These are phyloP conservation scores for Microplitis mediator DNA, from an alignment of 1,140 invertebrate species.

Conservation along the genomic window DNA sequence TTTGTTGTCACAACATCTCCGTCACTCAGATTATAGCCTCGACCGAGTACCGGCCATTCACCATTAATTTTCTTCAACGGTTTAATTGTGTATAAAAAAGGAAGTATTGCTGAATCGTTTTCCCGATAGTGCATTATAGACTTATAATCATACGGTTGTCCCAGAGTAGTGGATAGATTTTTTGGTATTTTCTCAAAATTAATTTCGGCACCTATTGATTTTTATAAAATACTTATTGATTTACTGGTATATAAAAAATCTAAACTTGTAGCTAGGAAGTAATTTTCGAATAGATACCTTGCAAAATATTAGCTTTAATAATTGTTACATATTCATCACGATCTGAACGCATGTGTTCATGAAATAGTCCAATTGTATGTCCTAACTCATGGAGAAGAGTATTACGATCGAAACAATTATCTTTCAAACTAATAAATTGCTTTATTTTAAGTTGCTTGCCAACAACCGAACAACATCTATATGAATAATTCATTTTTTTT, in stretches of 20 bases:
- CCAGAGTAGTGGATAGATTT: constrained; percentile 96
- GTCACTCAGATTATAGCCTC: constrained; percentile 85
- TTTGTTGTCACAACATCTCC: constrained; percentile 97
- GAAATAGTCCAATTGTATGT: constrained; percentile 98
- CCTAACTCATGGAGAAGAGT: constrained; percentile 99
- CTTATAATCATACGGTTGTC: constrained; percentile 93
- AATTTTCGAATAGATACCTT: no score
- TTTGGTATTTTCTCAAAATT: constrained; percentile 68
- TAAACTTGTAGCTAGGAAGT: no score
- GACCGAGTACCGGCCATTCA: constrained; percentile 91
- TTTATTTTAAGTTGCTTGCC: constrained; percentile 95
- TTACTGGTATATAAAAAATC: no score
- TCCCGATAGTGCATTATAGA: constrained; percentile 99
- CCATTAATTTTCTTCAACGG: constrained; percentile 81
- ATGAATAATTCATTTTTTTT: no score
- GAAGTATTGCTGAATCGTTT: constrained; percentile 93
- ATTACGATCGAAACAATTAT: constrained; percentile 99
- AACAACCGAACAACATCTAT: constrained; percentile 98
- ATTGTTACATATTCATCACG: constrained; percentile 89
- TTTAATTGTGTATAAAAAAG: constrained; percentile 95
- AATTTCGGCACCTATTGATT: no score
- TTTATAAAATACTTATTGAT: no score
- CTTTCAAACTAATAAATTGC: constrained; percentile 97
- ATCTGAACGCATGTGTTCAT: constrained; percentile 97
- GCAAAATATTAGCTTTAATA: no score